phyloP scores from a whole-genome alignment of 2,888 invertebrate genomes.

The Plagodis pulveraria region DNA sequence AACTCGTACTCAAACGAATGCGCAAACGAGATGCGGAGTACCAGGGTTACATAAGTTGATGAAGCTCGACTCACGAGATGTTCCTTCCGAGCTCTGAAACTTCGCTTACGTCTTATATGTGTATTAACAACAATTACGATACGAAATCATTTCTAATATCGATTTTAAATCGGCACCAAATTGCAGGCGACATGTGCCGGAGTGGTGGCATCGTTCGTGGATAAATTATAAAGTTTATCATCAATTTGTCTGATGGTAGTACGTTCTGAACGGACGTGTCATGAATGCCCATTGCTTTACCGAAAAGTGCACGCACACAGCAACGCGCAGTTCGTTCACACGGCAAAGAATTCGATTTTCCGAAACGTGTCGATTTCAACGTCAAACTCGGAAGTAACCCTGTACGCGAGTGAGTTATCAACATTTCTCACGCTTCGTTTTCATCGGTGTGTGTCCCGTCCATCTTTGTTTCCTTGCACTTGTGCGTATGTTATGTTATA shows the following conservation, averaged over 20 bases:
- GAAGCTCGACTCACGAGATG: conserved; percentile 49
- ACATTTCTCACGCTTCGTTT: conserved; percentile 81
- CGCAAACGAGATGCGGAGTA: conserved; percentile 77
- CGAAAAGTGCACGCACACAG: conserved; percentile 47
- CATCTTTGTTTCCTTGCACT: conserved; percentile 61
- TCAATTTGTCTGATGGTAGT: conserved; percentile 52
- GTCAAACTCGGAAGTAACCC: conserved; percentile 78
- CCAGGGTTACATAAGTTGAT: conserved; percentile 70
- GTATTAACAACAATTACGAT: conserved; percentile 58
- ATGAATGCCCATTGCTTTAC: conserved; percentile 50
- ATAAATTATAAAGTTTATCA: conserved; percentile 50
- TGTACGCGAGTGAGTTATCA: conserved; percentile 82
- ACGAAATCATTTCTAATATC: conserved; percentile 65
- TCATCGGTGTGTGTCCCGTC: conserved; percentile 66
- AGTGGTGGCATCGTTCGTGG: conserved; percentile 45
- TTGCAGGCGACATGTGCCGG: conserved; percentile 44
- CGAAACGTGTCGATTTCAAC: conserved; percentile 55
- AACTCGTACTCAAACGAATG: conserved; percentile 80
- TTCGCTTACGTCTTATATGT: conserved; percentile 55
- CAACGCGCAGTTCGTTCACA: conserved; percentile 53
- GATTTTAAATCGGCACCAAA: conserved; percentile 49
- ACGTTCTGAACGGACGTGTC: conserved; percentile 49
- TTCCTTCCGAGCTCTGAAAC: conserved; percentile 50
- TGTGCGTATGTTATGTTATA: conserved; percentile 34
- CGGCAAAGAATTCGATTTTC: conserved; percentile 53